Evolutionary conservation across 2,888 invertebrate species (phyloP).

Genomic region (Polyommatus iphigenia): DNA sequence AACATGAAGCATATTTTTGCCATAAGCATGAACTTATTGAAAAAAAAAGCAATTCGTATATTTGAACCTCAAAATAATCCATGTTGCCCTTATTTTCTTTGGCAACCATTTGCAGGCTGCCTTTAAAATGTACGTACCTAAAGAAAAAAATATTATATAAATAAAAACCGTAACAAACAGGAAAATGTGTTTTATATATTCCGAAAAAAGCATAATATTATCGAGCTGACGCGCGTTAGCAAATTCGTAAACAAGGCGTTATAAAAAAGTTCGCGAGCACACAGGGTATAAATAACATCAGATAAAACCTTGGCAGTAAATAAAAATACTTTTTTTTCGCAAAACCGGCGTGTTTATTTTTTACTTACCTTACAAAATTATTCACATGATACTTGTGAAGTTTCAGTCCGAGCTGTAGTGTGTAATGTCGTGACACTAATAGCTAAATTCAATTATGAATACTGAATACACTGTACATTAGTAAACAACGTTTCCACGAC

Average conservation of each 20-base stretch:
- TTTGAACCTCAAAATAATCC: no score
- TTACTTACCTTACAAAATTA: neutral
- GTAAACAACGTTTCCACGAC: slow-evolving; percentile 10
- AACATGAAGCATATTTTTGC: no score
- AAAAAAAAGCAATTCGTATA: no score
- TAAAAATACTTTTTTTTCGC: neutral
- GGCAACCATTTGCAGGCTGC: no score
- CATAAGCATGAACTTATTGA: no score
- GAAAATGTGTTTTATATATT: no score
- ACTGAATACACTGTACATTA: neutral
- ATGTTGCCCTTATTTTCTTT: no score
- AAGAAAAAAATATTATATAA: no score
- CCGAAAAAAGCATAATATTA: neutral
- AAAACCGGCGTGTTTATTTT: neutral
- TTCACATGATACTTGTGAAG: neutral
- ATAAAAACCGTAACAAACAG: no score
- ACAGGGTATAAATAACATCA: slow-evolving; percentile 9
- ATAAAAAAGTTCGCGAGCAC: neutral
- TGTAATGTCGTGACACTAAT: neutral
- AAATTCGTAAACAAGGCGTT: slow-evolving; percentile 13
- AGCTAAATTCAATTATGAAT: neutral
- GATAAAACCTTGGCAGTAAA: neutral
- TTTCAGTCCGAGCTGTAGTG: neutral
- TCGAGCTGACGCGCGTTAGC: neutral
- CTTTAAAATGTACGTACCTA: no score